phyloP scores from a whole-genome alignment of 2,797 vertebrate species.

The Hippoglossus hippoglossus region DNA sequence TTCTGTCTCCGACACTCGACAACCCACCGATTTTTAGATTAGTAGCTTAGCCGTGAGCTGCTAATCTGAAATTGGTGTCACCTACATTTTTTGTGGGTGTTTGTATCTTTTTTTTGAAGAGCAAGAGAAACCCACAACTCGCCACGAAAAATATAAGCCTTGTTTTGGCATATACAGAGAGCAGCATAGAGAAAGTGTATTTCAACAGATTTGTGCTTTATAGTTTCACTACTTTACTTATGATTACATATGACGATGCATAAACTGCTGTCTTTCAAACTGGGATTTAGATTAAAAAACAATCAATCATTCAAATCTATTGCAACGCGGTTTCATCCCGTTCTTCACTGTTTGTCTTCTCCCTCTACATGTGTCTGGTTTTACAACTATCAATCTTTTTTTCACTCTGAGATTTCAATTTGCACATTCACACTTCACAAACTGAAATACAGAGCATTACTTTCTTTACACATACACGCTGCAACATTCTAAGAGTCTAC shows the following conservation, averaged over 20 bases:
- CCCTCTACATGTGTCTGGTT: no score
- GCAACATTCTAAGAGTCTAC: no score
- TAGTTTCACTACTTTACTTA: no score
- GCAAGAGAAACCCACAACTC: background rate
- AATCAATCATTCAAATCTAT: background rate
- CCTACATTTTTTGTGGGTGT: background rate
- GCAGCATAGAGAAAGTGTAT: no score
- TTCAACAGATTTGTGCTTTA: background rate
- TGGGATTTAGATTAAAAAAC: background rate
- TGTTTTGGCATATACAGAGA: no score
- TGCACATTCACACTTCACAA: background rate
- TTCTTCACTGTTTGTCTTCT: background rate
- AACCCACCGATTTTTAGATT: background rate
- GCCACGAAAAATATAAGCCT: no score
- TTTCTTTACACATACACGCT: no score
- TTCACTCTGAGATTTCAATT: background rate
- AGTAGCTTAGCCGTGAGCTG: background rate
- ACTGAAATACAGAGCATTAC: no score
- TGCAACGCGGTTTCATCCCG: background rate
- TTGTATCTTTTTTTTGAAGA: background rate
- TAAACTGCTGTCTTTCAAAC: background rate
- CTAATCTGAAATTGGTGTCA: constrained; percentile 1
- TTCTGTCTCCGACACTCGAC: background rate
- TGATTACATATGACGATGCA: background rate
- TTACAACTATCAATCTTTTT: background rate